phyloP scores from a whole-genome alignment of 1,140 invertebrate species.

The Diachasma alloeum region DNA sequence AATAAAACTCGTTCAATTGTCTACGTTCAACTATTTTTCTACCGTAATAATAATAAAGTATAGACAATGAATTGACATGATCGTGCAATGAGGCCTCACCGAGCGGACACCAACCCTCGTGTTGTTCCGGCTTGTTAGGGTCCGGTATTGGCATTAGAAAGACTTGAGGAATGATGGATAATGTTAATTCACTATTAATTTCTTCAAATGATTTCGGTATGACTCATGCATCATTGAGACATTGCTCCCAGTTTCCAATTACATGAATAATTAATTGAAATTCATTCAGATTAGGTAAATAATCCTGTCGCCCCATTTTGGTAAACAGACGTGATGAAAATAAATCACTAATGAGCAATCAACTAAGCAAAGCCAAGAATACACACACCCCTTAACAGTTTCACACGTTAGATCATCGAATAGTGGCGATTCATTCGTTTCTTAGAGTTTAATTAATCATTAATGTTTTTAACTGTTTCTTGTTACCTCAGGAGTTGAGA shows the following conservation, averaged over 20 bases:
- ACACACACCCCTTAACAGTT: conserved; percentile 38
- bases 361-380: conserved; percentile 38
- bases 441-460: conserved; percentile 34
- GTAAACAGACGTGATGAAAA: conserved; percentile 12
- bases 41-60: conserved; percentile 26
- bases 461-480: conserved; percentile 34
- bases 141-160: conserved; percentile 80
- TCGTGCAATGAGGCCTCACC: conserved; percentile 70
- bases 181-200: conserved; percentile 27
- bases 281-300: background rate
- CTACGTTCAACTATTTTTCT: background rate
- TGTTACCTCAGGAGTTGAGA: conserved; percentile 65
- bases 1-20: background rate
- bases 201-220: conserved; percentile 37
- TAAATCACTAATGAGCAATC: conserved; percentile 30
- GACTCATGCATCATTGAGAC: conserved; percentile 4
- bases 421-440: conserved; percentile 19
- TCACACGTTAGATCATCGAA: conserved; percentile 22
- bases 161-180: conserved; percentile 73
- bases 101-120: conserved; percentile 86
- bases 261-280: background rate
- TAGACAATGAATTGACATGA: conserved; percentile 50
- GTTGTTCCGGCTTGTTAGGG: conserved; percentile 84
- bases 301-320: background rate
- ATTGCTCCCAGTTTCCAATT: conserved; percentile 36